Percentiles rank a stretch among this genome's conserved stretches.
Conservation (phyloP, 1,140 invertebrate species). For the Macrosteles quadrilineatus region DNA sequence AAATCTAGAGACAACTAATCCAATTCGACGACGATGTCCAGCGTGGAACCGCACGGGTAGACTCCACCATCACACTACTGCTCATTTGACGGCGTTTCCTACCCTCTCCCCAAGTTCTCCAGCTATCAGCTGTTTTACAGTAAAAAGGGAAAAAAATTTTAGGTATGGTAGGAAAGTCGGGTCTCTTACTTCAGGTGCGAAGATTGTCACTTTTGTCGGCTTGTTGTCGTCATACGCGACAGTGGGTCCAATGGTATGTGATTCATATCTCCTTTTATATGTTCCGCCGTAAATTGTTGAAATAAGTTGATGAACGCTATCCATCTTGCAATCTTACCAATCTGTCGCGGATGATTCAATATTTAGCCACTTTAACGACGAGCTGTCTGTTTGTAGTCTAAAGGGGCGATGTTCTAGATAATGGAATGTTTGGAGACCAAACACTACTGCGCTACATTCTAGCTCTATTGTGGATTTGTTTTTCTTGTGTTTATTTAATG, state of each 20-base stretch:
- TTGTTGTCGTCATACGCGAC: not conserved
- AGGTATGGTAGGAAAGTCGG: too few relatives aligned
- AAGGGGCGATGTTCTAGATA: slow-evolving; percentile 1
- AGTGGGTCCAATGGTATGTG: not conserved
- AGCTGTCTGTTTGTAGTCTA: not conserved
- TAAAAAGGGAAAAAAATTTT: too few relatives aligned
- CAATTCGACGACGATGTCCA: too few relatives aligned
- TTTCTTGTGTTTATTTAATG: not conserved
- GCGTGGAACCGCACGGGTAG: too few relatives aligned
- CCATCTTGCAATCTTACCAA: too few relatives aligned
- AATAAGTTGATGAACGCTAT: not conserved
- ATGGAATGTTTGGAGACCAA: not conserved
- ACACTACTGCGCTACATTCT: not conserved
- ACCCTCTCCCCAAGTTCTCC: too few relatives aligned
- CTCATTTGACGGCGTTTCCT: too few relatives aligned
- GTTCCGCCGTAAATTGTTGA: not conserved
- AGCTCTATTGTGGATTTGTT: not conserved
- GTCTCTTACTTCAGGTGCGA: too few relatives aligned
- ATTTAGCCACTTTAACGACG: not conserved
- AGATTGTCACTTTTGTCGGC: too few relatives aligned
- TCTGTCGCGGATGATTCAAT: not conserved
- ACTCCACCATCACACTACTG: too few relatives aligned
- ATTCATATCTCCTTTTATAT: slow-evolving; percentile 4
- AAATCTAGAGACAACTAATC: too few relatives aligned
- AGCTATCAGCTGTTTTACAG: too few relatives aligned